phyloP scores from a whole-genome alignment of 1,140 invertebrate species.

The Drosophila simulans region DNA sequence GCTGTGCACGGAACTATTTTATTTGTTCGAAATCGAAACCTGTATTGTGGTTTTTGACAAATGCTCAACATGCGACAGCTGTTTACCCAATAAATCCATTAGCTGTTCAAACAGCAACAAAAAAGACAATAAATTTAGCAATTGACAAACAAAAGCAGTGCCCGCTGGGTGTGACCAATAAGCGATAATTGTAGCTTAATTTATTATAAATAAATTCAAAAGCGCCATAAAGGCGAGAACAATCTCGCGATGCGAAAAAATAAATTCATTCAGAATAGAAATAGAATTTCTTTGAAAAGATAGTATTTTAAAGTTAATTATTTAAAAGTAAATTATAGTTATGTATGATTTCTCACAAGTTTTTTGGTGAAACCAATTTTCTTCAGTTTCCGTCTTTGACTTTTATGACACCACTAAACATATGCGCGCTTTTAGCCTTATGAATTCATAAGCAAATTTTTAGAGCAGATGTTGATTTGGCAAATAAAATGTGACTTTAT shows the following conservation, averaged over 20 bases:
- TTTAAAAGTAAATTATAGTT: too few species aligned
- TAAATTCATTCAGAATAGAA: background rate
- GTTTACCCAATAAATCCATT: slow-evolving; percentile 82
- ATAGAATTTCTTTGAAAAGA: too few species aligned
- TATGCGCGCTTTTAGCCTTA: background rate
- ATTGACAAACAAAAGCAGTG: slow-evolving; percentile 59
- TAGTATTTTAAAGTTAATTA: too few species aligned
- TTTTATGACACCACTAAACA: background rate
- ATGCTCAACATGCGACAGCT: slow-evolving; percentile 75
- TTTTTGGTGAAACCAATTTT: too few species aligned
- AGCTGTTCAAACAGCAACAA: slow-evolving; percentile 67
- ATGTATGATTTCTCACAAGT: too few species aligned
- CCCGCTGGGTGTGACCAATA: slow-evolving; percentile 68
- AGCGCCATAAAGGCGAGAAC: background rate
- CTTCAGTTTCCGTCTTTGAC: too few species aligned
- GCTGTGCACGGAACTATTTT: slow-evolving; percentile 33
- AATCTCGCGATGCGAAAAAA: background rate
- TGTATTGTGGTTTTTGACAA: slow-evolving; percentile 73
- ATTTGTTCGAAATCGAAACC: slow-evolving; percentile 52
- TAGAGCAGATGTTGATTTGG: background rate
- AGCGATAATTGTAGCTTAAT: slow-evolving; percentile 67
- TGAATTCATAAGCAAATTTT: slow-evolving; percentile 3
- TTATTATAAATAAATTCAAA: slow-evolving; percentile 48
- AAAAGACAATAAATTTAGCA: slow-evolving; percentile 57
- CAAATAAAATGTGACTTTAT: slow-evolving; percentile 10